A percentile compares a stretch with the other conserved stretches of the same genome.
These are phyloP conservation scores for Papilio xuthus DNA, from an alignment of 1,140 invertebrate species.

Conservation along the genomic window DNA sequence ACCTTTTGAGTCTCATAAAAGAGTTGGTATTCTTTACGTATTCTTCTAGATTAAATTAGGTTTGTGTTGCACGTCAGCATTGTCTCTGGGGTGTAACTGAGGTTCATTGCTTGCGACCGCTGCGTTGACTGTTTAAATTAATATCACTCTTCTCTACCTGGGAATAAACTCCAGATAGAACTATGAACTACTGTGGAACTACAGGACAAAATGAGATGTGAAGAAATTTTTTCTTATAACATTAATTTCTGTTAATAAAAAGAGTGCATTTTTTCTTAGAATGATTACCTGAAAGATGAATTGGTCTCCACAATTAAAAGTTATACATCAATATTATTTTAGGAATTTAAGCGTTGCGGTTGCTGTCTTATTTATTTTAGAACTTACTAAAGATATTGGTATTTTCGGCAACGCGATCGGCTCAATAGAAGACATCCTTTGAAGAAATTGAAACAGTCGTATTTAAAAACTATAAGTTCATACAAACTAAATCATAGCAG, in stretches of 20 bases:
- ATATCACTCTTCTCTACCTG: slow-evolving; percentile 16
- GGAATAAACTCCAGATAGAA: not conserved
- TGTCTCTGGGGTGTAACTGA: slow-evolving; percentile 22
- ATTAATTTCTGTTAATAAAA: not conserved
- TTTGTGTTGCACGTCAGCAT: not conserved
- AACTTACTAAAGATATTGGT: too few species aligned
- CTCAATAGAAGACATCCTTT: too few species aligned
- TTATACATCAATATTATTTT: too few species aligned
- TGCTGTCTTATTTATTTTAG: too few species aligned
- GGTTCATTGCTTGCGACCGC: slow-evolving; percentile 27
- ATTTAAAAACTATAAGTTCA: not conserved
- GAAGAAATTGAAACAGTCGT: too few species aligned
- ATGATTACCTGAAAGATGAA: too few species aligned
- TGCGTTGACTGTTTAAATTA: slow-evolving; percentile 2
- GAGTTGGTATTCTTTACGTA: slow-evolving; percentile 2
- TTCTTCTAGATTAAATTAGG: slow-evolving; percentile 19
- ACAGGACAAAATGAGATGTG: not conserved
- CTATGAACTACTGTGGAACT: slow-evolving; percentile 4
- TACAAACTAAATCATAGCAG: not conserved
- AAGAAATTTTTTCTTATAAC: not conserved
- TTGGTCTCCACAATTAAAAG: too few species aligned
- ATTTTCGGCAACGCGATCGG: too few species aligned
- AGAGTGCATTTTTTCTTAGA: too few species aligned
- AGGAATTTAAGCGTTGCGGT: too few species aligned
- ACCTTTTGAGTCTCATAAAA: not conserved